These are phyloP conservation scores for Buceros bicornis DNA, from an alignment of 2,797 vertebrate genomes.

Conservation along the genomic window DNA sequence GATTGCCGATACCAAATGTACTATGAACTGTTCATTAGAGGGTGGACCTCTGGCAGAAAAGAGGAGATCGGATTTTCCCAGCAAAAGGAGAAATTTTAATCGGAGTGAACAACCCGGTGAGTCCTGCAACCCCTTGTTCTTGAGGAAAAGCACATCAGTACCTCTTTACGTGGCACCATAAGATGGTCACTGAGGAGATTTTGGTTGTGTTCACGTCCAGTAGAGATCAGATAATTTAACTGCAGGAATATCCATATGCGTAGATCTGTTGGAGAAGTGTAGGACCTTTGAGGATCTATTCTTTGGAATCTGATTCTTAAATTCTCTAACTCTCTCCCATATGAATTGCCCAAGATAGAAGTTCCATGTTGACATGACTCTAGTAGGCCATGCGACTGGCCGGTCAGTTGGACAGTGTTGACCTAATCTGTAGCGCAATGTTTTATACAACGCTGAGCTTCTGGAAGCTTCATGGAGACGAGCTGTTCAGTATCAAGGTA, in stretches of 20 bases:
- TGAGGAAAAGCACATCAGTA: neutral
- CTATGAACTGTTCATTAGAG: neutral
- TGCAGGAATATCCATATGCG: neutral
- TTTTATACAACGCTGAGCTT: neutral
- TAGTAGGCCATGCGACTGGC: neutral
- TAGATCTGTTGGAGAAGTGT: neutral
- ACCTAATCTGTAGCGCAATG: neutral
- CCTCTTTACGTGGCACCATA: neutral
- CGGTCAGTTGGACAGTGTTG: neutral
- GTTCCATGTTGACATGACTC: neutral
- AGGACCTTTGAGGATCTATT: neutral
- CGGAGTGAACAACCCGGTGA: neutral
- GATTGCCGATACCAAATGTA: neutral
- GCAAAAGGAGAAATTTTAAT: neutral
- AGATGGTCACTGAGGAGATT: neutral
- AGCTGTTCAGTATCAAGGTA: neutral
- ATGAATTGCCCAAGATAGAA: neutral
- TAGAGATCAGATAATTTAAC: neutral
- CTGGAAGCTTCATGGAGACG: neutral
- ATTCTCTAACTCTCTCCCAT: neutral
- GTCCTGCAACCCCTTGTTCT: neutral
- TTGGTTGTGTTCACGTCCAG: neutral
- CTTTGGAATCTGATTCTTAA: neutral
- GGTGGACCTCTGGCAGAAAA: neutral
- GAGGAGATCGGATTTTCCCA: neutral